Evolutionary conservation across 2,113 vertebrate genomes (phyloP).

Genomic region (Kryptolebias marmoratus): DNA sequence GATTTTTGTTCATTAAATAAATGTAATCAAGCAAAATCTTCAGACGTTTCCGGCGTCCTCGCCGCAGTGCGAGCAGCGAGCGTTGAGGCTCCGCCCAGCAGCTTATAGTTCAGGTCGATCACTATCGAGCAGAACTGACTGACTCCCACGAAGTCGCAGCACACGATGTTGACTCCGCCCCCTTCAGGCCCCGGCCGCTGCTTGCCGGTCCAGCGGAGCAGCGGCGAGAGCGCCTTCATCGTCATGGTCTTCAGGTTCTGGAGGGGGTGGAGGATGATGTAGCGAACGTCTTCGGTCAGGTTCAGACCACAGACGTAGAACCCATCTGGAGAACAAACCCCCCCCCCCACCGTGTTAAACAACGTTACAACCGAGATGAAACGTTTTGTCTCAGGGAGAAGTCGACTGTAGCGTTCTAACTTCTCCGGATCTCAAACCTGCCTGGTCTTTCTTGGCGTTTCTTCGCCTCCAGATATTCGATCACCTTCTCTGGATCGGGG

Average conservation of each 20-base stretch:
- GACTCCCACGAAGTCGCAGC: constrained; percentile 75
- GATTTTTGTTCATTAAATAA: no score
- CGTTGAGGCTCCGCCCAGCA: neutral
- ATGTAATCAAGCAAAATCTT: no score
- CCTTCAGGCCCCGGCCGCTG: constrained; percentile 63
- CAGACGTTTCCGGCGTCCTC: no score
- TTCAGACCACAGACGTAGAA: constrained; percentile 81
- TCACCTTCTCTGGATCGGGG: constrained; percentile 71
- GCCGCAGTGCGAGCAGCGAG: neutral
- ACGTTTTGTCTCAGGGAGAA: no score
- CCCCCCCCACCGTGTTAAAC: neutral
- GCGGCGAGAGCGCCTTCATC: constrained; percentile 32
- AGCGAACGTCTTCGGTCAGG: constrained; percentile 74
- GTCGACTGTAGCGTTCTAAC: no score
- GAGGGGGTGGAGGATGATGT: constrained; percentile 72
- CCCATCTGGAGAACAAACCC: constrained; percentile 42
- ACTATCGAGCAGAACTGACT: constrained; percentile 70
- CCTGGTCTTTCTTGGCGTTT: constrained; percentile 72
- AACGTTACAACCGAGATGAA: neutral
- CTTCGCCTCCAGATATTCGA: constrained; percentile 72
- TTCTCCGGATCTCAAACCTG: neutral
- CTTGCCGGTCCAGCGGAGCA: constrained; percentile 70
- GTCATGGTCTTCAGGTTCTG: constrained; percentile 77
- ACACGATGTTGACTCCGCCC: constrained; percentile 73
- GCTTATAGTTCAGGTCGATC: constrained; percentile 73